These are phyloP conservation scores for Macropodus opercularis DNA, from an alignment of 2,797 vertebrate species.

Conservation along the genomic window DNA sequence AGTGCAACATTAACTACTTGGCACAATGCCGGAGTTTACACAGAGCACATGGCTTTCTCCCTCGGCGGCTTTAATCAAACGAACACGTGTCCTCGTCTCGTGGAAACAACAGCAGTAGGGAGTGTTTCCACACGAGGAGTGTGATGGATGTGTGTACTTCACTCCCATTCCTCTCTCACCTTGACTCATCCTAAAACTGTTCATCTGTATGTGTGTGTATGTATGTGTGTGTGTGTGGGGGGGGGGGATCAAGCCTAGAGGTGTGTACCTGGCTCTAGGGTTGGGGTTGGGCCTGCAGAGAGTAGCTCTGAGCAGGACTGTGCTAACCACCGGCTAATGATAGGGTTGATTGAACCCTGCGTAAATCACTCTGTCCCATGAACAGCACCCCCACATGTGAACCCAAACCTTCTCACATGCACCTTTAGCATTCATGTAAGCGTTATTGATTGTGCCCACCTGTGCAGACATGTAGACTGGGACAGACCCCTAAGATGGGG, in stretches of 20 bases:
- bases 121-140: conserved; percentile 27
- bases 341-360: conserved; percentile 72
- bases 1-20: conserved; percentile 31
- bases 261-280: conserved; percentile 56
- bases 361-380: conserved; percentile 83
- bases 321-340: conserved; percentile 76
- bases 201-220: too few species aligned
- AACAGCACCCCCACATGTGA: conserved; percentile 56
- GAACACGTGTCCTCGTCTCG: conserved; percentile 40
- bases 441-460: conserved; percentile 22
- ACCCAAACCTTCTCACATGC: conserved; percentile 16
- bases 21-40: conserved; percentile 28
- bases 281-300: conserved; percentile 44
- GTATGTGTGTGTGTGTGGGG: conserved; percentile 10
- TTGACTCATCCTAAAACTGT: neutral
- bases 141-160: conserved; percentile 29
- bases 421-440: conserved; percentile 18
- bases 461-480: conserved; percentile 21
- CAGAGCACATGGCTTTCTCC: conserved; percentile 15
- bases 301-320: conserved; percentile 67
- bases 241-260: conserved; percentile 47
- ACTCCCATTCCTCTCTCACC: conserved; percentile 14
- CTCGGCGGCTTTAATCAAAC: conserved; percentile 42
- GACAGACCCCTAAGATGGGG: neutral
- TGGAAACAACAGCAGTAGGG: conserved; percentile 18